Conservation (phyloP, 1,140 invertebrate genomes). For the Calliphora vicina region DNA sequence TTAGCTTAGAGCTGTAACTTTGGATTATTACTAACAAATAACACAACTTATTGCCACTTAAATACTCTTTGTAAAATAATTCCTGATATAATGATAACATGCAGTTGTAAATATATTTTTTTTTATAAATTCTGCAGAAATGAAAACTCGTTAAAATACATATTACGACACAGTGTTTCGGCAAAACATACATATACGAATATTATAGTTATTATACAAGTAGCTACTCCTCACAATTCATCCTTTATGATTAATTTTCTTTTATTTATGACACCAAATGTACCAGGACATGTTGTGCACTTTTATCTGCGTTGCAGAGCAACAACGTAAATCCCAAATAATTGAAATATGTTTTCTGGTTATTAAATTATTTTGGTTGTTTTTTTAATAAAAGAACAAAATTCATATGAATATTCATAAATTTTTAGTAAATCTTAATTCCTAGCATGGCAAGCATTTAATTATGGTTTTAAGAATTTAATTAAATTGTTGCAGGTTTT, state of each 20-base stretch:
- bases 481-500: too few species aligned
- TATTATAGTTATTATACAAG: background rate
- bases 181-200: too few species aligned
- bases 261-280: background rate
- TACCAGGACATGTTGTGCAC: background rate
- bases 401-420: too few species aligned
- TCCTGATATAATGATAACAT: background rate
- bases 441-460: too few species aligned
- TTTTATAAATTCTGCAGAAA: background rate
- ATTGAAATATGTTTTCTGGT: background rate
- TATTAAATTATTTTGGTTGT: background rate
- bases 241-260: background rate
- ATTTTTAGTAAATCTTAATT: too few species aligned
- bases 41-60: too few species aligned
- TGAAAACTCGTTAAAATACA: background rate
- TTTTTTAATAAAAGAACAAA: too few species aligned
- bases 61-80: too few species aligned
- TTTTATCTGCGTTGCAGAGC: background rate
- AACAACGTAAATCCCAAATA: background rate
- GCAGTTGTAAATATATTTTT: background rate
- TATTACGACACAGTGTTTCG: too few species aligned
- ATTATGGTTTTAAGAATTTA: background rate
- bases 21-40: too few species aligned
- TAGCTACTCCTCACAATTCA: background rate
- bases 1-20: too few species aligned